These are phyloP conservation scores for Nasua narica DNA, from an alignment of 2,797 vertebrate species.

Conservation along the genomic window DNA sequence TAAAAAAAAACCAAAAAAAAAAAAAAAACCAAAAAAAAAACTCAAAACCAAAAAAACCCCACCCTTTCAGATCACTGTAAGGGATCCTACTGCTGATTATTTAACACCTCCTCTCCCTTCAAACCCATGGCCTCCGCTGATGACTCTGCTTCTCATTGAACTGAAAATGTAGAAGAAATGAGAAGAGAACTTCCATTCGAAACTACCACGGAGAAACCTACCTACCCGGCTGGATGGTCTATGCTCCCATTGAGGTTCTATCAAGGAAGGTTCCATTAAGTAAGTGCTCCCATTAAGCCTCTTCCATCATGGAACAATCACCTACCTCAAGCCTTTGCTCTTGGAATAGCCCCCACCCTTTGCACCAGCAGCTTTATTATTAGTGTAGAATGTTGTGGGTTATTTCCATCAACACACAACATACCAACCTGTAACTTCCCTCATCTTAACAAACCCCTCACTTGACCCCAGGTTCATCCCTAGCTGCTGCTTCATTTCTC, in stretches of 20 bases:
- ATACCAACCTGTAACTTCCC: neutral
- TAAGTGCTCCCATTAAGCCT: neutral
- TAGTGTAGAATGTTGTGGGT: neutral
- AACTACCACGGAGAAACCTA: neutral
- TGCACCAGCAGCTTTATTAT: neutral
- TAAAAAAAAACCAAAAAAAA: neutral
- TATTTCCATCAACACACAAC: neutral
- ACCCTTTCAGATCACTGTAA: slow-evolving; percentile 26
- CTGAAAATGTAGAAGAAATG: neutral
- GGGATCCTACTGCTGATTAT: slow-evolving; percentile 22
- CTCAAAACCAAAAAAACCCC: neutral
- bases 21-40: neutral
- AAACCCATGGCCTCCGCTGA: slow-evolving; percentile 35
- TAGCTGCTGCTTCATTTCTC: neutral
- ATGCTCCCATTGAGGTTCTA: neutral
- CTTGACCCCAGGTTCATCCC: neutral
- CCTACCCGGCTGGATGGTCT: neutral
- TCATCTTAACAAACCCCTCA: neutral
- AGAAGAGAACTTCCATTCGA: neutral
- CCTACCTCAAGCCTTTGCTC: neutral
- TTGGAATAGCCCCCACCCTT: neutral
- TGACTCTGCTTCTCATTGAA: neutral
- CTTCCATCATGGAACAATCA: neutral
- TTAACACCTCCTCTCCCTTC: slow-evolving; percentile 44
- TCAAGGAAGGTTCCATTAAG: too few relatives aligned